Evolutionary conservation across 2,113 vertebrate genomes (phyloP).

Genomic region (Pangasianodon gigas): DNA sequence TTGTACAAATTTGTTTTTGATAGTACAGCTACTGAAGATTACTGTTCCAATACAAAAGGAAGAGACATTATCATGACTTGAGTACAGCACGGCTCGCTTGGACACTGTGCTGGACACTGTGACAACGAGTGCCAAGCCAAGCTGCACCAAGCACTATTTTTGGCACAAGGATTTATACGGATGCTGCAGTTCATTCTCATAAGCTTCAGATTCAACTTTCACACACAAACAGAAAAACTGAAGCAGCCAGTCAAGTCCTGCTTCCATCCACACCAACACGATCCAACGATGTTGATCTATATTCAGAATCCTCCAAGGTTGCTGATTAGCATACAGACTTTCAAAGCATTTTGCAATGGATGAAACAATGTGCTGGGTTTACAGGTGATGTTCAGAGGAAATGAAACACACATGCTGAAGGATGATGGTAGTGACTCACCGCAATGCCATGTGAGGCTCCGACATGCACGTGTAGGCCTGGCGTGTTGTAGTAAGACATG

Average conservation of each 20-base stretch:
- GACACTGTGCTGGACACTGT: background rate
- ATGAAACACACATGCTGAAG: background rate
- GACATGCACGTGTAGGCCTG: constrained; percentile 94
- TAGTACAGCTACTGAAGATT: background rate
- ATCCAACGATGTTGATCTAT: background rate
- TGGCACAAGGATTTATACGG: background rate
- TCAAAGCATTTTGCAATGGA: background rate
- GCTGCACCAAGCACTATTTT: background rate
- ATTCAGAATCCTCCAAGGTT: background rate
- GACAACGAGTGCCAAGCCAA: background rate
- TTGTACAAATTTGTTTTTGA: background rate
- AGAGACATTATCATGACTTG: background rate
- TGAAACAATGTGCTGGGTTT: background rate
- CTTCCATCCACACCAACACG: background rate
- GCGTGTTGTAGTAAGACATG: constrained; percentile 96
- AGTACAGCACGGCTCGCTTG: background rate
- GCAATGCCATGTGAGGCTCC: constrained; percentile 90
- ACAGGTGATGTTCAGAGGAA: background rate
- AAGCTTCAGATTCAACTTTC: background rate
- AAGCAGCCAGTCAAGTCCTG: background rate
- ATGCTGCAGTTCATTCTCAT: background rate
- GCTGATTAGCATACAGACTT: background rate
- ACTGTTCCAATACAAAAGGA: background rate
- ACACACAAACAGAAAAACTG: background rate
- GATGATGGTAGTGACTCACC: constrained; percentile 73